Conservation (phyloP, 2,888 invertebrate species). For the Vesta saturnalis region DNA sequence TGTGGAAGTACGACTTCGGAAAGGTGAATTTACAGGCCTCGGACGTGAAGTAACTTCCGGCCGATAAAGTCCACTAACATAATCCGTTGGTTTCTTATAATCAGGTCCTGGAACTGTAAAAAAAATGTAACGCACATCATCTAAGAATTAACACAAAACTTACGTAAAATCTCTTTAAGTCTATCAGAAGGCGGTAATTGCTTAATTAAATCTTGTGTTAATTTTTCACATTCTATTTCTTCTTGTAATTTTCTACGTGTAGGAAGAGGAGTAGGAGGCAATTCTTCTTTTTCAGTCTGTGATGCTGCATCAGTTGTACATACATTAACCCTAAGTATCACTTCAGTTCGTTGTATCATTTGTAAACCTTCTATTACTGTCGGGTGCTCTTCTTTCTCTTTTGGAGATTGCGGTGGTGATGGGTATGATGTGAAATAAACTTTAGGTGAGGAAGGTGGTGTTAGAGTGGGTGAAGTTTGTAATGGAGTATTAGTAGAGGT, state of each 20-base stretch:
- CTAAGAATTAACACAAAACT: no score
- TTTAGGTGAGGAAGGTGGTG: constrained; percentile 44
- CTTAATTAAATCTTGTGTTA: constrained; percentile 71
- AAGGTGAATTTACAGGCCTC: constrained; percentile 61
- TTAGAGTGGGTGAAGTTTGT: constrained; percentile 45
- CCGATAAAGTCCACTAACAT: constrained; percentile 73
- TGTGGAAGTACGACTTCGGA: constrained; percentile 57
- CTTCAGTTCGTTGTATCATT: constrained; percentile 71
- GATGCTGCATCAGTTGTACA: constrained; percentile 68
- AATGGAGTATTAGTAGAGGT: constrained; percentile 50
- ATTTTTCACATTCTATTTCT: constrained; percentile 81
- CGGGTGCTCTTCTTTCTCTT: constrained; percentile 55
- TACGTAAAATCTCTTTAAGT: constrained; percentile 72
- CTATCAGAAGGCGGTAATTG: constrained; percentile 72
- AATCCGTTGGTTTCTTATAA: constrained; percentile 75
- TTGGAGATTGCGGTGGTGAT: constrained; percentile 59
- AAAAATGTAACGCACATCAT: no score
- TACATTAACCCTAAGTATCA: constrained; percentile 70
- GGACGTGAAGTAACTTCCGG: constrained; percentile 66
- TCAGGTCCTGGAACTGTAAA: constrained; percentile 65
- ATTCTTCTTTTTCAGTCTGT: constrained; percentile 61
- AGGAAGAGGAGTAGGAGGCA: constrained; percentile 61
- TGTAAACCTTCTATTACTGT: constrained; percentile 65
- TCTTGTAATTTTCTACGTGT: constrained; percentile 73
- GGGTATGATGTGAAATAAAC: constrained; percentile 35